Evolutionary conservation across 2,797 vertebrate species (phyloP), one percentile per base, ranked within the genome.

Genomic region (Enteromius paludinosus): DNA sequence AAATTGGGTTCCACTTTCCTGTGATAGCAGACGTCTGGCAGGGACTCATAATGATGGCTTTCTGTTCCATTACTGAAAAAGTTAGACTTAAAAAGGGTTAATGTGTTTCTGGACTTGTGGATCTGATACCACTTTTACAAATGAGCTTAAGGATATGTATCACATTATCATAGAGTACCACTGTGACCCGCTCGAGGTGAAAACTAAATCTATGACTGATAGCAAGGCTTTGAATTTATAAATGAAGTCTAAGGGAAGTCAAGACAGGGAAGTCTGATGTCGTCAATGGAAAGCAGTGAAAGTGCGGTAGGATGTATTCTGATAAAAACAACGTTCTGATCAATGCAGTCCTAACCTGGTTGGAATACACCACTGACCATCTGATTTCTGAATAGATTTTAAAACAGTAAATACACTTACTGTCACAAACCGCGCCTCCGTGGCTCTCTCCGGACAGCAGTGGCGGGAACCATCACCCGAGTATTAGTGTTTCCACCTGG

Each of bases 61-160:
- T 86, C 35, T 61, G 25, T 68, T 87, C 75, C 56, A 76, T 79
- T 82, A 69, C 75, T 68, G 33, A 14, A 62, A 74, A 72, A 75
- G 38, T 45, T 65, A 9, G 54, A 70, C 43, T 77, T 61, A 74
- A 35, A 52, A 54, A 64, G 86, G 56, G 56, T 73, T 78, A 18
- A 78, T 70, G 54, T 28, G 30, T 64, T 69, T 52, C 23, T 70
- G 10, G 65, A 61, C 49, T 15, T 30, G 28, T 43, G 64, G 41
- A 74, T 69, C 3, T 68, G 10, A 72, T 49, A 17, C 52, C 23
- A 30, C 35, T 59, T 62, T 18, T 47, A 45, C 17, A 72, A 71
- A 62, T 52, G 17, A 20, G n/a, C 45, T 65, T 49, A 61, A 38
- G 20, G n/a, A 28, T 59, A 71, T 8, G 4, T 28, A 54, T 28